phyloP scores from a whole-genome alignment of 2,113 vertebrate genomes.

The Cettia cetti region DNA sequence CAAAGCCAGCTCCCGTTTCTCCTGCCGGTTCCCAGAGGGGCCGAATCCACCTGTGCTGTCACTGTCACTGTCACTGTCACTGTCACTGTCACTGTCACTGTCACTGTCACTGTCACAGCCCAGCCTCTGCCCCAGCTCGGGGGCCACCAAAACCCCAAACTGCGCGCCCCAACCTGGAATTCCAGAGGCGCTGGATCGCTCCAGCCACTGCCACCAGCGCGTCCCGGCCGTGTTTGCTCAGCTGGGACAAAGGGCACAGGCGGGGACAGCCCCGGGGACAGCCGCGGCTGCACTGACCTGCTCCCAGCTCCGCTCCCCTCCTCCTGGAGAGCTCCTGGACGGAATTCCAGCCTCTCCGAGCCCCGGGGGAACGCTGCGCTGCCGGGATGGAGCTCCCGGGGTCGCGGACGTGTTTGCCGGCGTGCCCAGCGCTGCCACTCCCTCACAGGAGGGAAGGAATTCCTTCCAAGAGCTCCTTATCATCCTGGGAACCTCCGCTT shows the following conservation, averaged over 20 bases:
- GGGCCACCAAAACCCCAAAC: neutral
- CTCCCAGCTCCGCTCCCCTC: neutral
- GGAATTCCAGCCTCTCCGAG: neutral
- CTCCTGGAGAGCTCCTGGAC: too few relatives aligned
- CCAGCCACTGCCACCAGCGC: neutral
- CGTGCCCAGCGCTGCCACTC: neutral
- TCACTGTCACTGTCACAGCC: rapidly evolving
- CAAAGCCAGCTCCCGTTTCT: neutral
- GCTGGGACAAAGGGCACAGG: neutral
- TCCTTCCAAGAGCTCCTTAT: conserved; percentile 36
- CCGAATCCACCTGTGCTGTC: too few relatives aligned
- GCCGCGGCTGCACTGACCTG: neutral
- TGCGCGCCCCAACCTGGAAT: neutral
- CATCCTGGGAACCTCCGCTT: conserved; percentile 48
- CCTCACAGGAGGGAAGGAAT: conserved; percentile 2
- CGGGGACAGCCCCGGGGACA: neutral
- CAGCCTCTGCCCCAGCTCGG: neutral
- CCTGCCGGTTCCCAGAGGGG: neutral
- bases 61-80: too few relatives aligned
- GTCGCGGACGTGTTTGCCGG: neutral
- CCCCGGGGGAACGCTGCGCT: neutral
- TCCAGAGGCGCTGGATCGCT: neutral
- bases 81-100: too few relatives aligned
- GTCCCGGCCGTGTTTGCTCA: neutral
- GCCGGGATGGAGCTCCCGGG: rapidly evolving